A percentile compares a stretch with the other conserved stretches of the same genome.
These are phyloP conservation scores for Tribolium madens DNA, from an alignment of 1,140 invertebrate species.

Conservation along the genomic window DNA sequence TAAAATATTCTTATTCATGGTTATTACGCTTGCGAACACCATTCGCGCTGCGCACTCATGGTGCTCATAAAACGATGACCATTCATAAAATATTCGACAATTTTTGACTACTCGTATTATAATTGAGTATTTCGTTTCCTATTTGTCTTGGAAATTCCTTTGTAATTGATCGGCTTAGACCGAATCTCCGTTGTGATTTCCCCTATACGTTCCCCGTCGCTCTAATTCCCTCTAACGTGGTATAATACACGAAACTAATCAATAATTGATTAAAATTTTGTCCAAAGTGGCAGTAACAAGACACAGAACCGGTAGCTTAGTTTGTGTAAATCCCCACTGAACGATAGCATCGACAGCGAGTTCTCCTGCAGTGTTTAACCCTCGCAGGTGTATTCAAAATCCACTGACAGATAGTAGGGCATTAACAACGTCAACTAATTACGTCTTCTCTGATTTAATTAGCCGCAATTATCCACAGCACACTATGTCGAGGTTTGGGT, in stretches of 20 bases:
- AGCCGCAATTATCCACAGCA: conserved; percentile 48
- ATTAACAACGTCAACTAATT: conserved; percentile 49
- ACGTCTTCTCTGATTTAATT: conserved; percentile 49
- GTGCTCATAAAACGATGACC: no score
- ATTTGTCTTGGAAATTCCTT: no score
- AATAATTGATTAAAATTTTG: conserved; percentile 12
- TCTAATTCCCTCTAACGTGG: not conserved
- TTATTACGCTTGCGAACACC: no score
- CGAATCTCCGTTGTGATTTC: not conserved
- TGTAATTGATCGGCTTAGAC: no score
- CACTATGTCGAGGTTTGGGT: conserved; percentile 43
- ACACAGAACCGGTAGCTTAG: not conserved
- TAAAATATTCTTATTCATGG: no score
- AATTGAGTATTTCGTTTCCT: no score
- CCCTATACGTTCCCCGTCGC: not conserved
- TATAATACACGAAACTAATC: not conserved
- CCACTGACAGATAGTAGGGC: conserved; percentile 44
- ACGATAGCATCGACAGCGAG: conserved; percentile 11
- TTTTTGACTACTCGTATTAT: no score
- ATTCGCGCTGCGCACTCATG: no score
- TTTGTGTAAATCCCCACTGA: not conserved
- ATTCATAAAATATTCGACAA: no score
- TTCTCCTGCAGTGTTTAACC: conserved; percentile 30
- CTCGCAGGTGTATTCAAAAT: conserved; percentile 44
- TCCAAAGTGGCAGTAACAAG: conserved; percentile 25